A percentile compares a stretch with the other conserved stretches of the same genome.
phyloP scores from a whole-genome alignment of 2,113 vertebrate genomes.

The Silurus asotus region DNA sequence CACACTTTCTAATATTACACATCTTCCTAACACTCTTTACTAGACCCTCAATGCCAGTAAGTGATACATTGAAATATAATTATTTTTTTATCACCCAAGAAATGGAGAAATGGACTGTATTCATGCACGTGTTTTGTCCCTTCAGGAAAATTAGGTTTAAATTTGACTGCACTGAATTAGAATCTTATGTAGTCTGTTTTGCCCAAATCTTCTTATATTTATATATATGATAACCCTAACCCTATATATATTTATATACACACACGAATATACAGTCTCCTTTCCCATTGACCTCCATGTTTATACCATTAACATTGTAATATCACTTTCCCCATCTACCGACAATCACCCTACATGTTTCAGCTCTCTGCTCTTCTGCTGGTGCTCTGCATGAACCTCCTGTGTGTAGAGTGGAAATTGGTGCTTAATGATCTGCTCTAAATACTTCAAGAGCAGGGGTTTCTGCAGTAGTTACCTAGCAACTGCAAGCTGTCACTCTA shows the following conservation, averaged over 20 bases:
- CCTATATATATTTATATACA: not conserved
- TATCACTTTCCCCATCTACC: not conserved
- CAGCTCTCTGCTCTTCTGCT: conserved; percentile 11
- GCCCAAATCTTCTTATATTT: not conserved
- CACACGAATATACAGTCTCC: not conserved
- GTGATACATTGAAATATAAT: not conserved
- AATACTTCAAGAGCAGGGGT: conserved; percentile 73
- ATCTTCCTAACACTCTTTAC: not conserved
- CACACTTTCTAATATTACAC: conserved; percentile 69
- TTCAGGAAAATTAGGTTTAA: not conserved
- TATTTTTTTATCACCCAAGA: not conserved
- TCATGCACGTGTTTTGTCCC: not conserved
- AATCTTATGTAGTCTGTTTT: not conserved
- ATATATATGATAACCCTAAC: too few relatives aligned
- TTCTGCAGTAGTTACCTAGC: conserved; percentile 78
- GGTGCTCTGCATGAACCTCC: conserved; percentile 13
- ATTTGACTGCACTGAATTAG: not conserved
- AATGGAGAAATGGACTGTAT: not conserved
- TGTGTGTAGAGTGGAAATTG: conserved; percentile 53
- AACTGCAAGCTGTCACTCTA: conserved; percentile 68
- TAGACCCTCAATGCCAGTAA: not conserved
- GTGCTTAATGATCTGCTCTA: conserved; percentile 71
- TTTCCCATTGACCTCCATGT: not conserved
- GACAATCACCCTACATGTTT: not conserved
- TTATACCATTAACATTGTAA: not conserved